Base-by-base conservation (phyloP, 1,140 invertebrate genomes). In the Drosophila kurseongensis region DNA sequence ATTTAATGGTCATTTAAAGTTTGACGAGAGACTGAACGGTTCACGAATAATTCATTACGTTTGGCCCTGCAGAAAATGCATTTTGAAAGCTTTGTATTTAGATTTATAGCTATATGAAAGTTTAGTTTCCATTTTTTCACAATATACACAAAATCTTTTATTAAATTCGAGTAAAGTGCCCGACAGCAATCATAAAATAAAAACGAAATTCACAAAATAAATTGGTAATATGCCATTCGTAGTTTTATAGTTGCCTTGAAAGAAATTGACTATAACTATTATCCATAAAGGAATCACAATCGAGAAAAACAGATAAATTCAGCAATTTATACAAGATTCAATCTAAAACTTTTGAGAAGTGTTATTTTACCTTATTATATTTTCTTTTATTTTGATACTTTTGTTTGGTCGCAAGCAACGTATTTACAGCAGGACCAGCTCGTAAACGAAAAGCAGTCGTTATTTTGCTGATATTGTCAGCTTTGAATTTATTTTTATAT, bases 401-500 rank as follows among this genome's bases (percentile, higher is more conserved):
- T 32, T 14, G 41, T 29, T n/a, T 29, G 47, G 23, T 48, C 47
- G 27, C 13, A 48, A 48, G 47, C n/a, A 51, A 32, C n/a, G 29
- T 51, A 51, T 51, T 50, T 35, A 51, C 48, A 51, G 29, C 48
- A 10, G 1, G 14, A 14, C 10, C 9, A 47, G 29, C 40, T 80
- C 75, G 59, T 69, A 69, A 80, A 80, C 42, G 41, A 23, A 54
- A 38, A 16, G 29, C 12, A 48, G 41, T 23, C 29, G 16, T 23
- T 57, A 32, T 27, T 48, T 42, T 42, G 50, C 40, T 45, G 50
- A 60, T 76, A 60, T 65, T 48, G 48, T 57, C 45, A 41, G 60
- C 54, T 45, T 66, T 42, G 50, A 66, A 69, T 75, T 61, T 58
- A 60, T 65, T 51, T 78, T 80, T 75, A 74, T 66, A 80, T 65